Evolutionary conservation across 2,113 vertebrate species (phyloP), one percentile per base, ranked within the genome.

Genomic region (Ancistrus triradiatus): DNA sequence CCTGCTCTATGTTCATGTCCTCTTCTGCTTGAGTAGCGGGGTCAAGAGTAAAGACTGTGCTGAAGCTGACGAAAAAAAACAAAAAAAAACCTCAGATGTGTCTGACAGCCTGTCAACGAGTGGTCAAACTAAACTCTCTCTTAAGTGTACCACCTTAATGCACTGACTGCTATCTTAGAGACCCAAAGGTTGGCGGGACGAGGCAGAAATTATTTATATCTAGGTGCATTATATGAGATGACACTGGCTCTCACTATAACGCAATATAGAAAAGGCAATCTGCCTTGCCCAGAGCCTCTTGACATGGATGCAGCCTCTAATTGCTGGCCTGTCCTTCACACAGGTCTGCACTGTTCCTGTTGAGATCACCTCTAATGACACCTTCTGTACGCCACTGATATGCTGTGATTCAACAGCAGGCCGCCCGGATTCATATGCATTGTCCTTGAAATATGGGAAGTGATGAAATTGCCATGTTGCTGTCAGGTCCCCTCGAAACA

Each of bases 21-120:
- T 86, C 80, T 87, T 85, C 80, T 78, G 84, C 83, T 81, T 87
- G 84, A 86, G 63, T 80, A 78, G 70, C 56, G 19, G 15, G 81
- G 76, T 74, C 65, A 72, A 76, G 75, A 81, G 78, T 62, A 73
- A 58, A 55, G 28, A 66, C 59, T 77, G 70, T 66, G 62, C 78
- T 82, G 78, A 69, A 75, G 25, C 76, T 70, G 78, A 78, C 59
- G 18, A 77, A 83, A 79, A 51, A 68, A 3, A 42, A n/a, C 14
- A 42, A 42, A 42, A 42, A n/a, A 42, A 42, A 72, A 28, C 72
- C 76, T 66, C 46, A 70, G 60, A 71, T 69, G 73, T 77, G 73
- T 69, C 68, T 84, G 79, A 84, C 82, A 83, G 76, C 61, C 81
- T 83, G 80, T 85, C 86, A 87, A 79, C 77, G 68, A 81, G 62